Conservation (phyloP, 2,888 invertebrate species). For the Apeira syringaria region DNA sequence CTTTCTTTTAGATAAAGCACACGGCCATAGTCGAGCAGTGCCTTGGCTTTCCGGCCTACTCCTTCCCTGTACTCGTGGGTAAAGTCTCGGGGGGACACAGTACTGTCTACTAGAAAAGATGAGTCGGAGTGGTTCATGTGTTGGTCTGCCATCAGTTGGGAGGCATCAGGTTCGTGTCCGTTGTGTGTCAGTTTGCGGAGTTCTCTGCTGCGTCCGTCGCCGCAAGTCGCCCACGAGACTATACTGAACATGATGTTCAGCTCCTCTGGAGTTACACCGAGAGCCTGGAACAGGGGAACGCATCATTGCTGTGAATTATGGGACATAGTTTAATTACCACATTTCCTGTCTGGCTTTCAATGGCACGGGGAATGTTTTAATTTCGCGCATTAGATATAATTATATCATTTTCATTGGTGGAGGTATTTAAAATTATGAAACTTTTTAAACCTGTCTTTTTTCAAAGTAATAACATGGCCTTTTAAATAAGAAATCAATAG, state of each 20-base stretch:
- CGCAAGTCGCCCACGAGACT: conserved; percentile 96
- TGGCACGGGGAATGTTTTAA: too few relatives aligned
- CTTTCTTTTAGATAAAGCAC: conserved; percentile 82
- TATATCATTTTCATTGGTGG: too few relatives aligned
- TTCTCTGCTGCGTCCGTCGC: conserved; percentile 85
- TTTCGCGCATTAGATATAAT: too few relatives aligned
- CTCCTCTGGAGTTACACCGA: conserved; percentile 84
- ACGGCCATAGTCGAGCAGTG: conserved; percentile 90
- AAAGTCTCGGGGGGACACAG: neutral
- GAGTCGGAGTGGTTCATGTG: conserved; percentile 4
- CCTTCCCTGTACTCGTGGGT: neutral
- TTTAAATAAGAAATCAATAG: too few relatives aligned
- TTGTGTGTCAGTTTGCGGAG: conserved; percentile 26
- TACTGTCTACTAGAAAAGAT: neutral
- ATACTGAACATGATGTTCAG: conserved; percentile 91
- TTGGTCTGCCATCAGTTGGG: conserved; percentile 72
- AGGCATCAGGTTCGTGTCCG: too few relatives aligned
- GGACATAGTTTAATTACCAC: too few relatives aligned
- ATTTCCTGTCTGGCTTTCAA: too few relatives aligned
- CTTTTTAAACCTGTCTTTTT: too few relatives aligned
- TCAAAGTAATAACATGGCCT: too few relatives aligned
- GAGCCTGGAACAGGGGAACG: conserved; percentile 57
- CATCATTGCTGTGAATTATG: too few relatives aligned
- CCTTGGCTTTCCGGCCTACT: conserved; percentile 89
- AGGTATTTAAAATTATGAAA: too few relatives aligned